phyloP scores from a whole-genome alignment of 2,113 vertebrate species.

The Erythrocercus mccallii region DNA sequence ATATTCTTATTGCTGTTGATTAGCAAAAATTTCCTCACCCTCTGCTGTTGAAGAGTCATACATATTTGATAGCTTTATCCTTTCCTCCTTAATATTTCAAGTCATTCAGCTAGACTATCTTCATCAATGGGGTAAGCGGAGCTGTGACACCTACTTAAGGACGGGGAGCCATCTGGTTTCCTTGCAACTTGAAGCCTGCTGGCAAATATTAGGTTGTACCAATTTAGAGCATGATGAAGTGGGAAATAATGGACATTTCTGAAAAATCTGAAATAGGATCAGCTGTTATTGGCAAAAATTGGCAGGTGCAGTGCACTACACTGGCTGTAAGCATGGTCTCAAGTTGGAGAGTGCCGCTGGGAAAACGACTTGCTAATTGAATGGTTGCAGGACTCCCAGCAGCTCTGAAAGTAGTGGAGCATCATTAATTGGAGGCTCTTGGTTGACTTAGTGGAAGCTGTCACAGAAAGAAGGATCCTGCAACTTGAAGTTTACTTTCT shows the following conservation, averaged over 20 bases:
- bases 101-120: conserved; percentile 8
- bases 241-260: conserved; percentile 48
- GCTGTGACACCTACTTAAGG: conserved; percentile 37
- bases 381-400: conserved; percentile 19
- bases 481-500: neutral
- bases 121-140: neutral
- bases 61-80: conserved; percentile 1
- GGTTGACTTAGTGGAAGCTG: neutral
- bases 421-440: conserved; percentile 4
- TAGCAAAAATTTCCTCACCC: neutral
- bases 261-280: conserved; percentile 40
- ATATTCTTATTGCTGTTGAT: neutral
- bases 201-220: conserved; percentile 36
- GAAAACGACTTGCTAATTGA: conserved; percentile 56
- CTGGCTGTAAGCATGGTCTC: neutral
- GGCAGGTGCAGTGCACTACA: conserved; percentile 17
- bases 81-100: conserved; percentile 26
- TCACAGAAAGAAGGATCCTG: neutral
- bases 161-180: conserved; percentile 47
- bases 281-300: conserved; percentile 34
- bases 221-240: conserved; percentile 60
- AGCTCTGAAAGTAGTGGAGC: neutral
- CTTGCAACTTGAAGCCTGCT: conserved; percentile 24
- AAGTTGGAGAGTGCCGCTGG: conserved; percentile 39
- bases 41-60: neutral